Percentiles rank a stretch among this genome's conserved stretches.
phyloP scores from a whole-genome alignment of 1,140 invertebrate genomes.

The Acromyrmex heyeri region DNA sequence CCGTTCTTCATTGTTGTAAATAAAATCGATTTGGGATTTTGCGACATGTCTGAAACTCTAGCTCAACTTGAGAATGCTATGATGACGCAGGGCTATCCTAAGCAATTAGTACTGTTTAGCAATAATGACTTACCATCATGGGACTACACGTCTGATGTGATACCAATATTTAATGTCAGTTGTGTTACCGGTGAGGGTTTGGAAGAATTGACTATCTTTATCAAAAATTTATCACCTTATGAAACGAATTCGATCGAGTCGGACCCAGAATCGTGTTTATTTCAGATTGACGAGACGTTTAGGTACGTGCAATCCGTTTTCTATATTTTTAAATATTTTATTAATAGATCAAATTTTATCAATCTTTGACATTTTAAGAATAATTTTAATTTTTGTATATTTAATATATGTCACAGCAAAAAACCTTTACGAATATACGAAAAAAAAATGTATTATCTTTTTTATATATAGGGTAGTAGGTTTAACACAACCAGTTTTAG shows the following conservation, averaged over 20 bases:
- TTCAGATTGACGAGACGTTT: conserved; percentile 98
- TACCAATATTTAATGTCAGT: conserved; percentile 98
- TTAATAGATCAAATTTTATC: background rate
- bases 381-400: conserved; percentile 26
- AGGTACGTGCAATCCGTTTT: conserved; percentile 76
- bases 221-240: conserved; percentile 81
- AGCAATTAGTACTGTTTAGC: conserved; percentile 90
- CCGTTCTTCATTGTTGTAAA: conserved; percentile 97
- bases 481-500: conserved; percentile 93
- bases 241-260: conserved; percentile 78
- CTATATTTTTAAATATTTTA: background rate
- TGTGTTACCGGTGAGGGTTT: conserved; percentile 96
- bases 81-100: conserved; percentile 89
- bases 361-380: background rate
- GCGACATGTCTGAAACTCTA: conserved; percentile 86
- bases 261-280: conserved; percentile 91
- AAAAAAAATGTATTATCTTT: conserved; percentile 4
- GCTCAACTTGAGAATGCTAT: conserved; percentile 89
- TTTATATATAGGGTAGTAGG: conserved; percentile 88
- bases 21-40: conserved; percentile 93
- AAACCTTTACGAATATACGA: background rate
- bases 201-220: conserved; percentile 92
- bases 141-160: conserved; percentile 89
- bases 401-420: background rate
- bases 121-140: conserved; percentile 91